phyloP scores from a whole-genome alignment of 2,888 invertebrate species.

The Chalcis sispes region DNA sequence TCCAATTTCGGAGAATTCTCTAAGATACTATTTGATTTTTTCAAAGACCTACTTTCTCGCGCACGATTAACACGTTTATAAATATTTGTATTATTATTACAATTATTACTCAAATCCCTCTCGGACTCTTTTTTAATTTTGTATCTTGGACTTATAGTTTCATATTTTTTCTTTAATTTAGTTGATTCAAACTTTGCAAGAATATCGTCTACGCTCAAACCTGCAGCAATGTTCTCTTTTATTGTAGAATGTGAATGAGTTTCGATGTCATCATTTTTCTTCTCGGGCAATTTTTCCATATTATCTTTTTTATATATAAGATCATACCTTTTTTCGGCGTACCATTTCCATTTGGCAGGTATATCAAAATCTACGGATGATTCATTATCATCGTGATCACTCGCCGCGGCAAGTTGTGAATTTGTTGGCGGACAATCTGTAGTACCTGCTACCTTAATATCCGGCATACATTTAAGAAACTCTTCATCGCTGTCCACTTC shows the following conservation, averaged over 20 bases:
- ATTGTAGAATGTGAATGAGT: neutral
- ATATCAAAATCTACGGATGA: slow-evolving; percentile 2
- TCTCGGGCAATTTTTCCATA: neutral
- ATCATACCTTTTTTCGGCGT: slow-evolving; percentile 43
- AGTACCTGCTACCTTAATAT: slow-evolving; percentile 66
- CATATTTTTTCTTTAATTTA: no score
- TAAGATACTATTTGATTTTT: neutral
- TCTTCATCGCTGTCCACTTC: slow-evolving; percentile 61
- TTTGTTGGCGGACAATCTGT: slow-evolving; percentile 49
- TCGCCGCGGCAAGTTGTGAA: slow-evolving; percentile 50
- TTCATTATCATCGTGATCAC: slow-evolving; percentile 39
- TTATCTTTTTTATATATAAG: slow-evolving; percentile 17
- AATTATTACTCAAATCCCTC: neutral
- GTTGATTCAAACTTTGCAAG: slow-evolving; percentile 23
- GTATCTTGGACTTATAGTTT: neutral
- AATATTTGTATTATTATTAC: neutral
- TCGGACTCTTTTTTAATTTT: neutral
- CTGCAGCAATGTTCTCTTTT: neutral
- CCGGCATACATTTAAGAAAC: slow-evolving; percentile 65
- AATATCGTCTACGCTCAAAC: slow-evolving; percentile 25
- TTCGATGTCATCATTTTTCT: neutral
- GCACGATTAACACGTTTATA: no score
- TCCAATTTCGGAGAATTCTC: neutral
- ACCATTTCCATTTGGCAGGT: slow-evolving; percentile 28
- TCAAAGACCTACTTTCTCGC: neutral